phyloP scores from a whole-genome alignment of 1,140 invertebrate species.

The Zaprionus davidi region DNA sequence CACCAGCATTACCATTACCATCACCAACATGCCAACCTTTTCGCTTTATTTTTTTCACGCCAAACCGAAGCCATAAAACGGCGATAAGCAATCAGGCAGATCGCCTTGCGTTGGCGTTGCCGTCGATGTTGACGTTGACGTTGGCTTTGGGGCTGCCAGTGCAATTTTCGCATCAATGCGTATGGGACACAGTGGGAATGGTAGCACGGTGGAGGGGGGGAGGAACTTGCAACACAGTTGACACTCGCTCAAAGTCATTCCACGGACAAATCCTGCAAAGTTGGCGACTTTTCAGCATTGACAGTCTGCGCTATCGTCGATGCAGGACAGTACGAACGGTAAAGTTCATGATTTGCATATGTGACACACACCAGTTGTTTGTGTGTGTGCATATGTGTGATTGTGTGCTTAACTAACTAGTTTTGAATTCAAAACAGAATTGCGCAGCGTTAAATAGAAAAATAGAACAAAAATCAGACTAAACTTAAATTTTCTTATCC shows the following conservation, averaged over 20 bases:
- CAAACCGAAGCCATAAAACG: constrained; percentile 51
- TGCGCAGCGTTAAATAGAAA: not conserved
- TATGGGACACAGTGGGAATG: not conserved
- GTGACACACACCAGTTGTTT: not conserved
- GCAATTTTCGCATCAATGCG: constrained; percentile 63
- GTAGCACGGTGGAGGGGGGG: not conserved
- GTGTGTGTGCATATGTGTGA: not conserved
- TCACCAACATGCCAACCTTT: not conserved
- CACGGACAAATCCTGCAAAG: constrained; percentile 13
- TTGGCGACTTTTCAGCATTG: constrained; percentile 35
- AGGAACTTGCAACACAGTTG: constrained; percentile 6
- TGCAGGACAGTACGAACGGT: not conserved
- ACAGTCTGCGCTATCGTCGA: not conserved
- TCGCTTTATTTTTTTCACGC: constrained; percentile 26
- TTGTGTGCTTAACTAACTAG: not conserved
- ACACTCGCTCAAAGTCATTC: constrained; percentile 3
- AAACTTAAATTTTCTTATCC: too few species aligned
- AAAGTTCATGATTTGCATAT: not conserved
- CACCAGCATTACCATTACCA: not conserved
- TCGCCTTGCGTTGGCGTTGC: constrained; percentile 10
- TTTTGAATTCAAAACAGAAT: not conserved
- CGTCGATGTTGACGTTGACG: constrained; percentile 28
- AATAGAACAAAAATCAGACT: too few species aligned
- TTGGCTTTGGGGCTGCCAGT: constrained; percentile 42
- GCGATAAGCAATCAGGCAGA: constrained; percentile 44